These are phyloP conservation scores for Epizoanthus ramosus DNA, from an alignment of 92 coral and sea anemone species.

Conservation along the genomic window DNA sequence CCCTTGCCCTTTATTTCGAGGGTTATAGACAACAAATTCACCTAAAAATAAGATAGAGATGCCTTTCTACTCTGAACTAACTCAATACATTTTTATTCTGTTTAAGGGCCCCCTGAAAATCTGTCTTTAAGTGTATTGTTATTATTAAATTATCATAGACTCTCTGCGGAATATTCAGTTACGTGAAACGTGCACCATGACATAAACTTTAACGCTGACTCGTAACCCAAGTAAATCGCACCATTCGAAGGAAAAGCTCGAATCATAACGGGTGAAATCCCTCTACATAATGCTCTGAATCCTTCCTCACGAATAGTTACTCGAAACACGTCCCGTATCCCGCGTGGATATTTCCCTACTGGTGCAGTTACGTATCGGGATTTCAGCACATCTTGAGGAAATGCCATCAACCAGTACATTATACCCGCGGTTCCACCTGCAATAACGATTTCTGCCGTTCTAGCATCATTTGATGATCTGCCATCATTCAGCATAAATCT, in stretches of 20 bases:
- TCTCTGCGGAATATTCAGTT: too few species aligned
- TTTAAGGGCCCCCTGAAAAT: too few species aligned
- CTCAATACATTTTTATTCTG: too few species aligned
- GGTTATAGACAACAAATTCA: too few species aligned
- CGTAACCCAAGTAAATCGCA: conserved; percentile 76
- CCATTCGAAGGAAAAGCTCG: conserved; percentile 83
- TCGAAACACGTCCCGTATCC: conserved; percentile 68
- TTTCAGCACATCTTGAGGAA: conserved; percentile 78
- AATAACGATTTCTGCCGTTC: conserved; percentile 59
- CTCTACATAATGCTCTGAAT: conserved; percentile 64
- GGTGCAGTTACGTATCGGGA: conserved; percentile 85
- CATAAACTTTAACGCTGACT: conserved; percentile 61
- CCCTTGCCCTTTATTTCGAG: too few species aligned
- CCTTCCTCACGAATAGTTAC: conserved; percentile 69
- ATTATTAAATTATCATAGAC: too few species aligned
- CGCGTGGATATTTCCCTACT: conserved; percentile 76
- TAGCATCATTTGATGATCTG: conserved; percentile 68
- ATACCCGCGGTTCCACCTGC: conserved; percentile 88
- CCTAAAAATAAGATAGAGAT: too few species aligned
- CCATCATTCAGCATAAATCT: conserved; percentile 37
- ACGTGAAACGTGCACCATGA: too few species aligned
- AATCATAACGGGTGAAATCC: conserved; percentile 78
- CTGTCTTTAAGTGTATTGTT: too few species aligned
- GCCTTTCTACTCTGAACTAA: too few species aligned
- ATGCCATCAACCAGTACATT: conserved; percentile 72